phyloP scores from a whole-genome alignment of 2,888 invertebrate genomes.

The Polietes domitor region DNA sequence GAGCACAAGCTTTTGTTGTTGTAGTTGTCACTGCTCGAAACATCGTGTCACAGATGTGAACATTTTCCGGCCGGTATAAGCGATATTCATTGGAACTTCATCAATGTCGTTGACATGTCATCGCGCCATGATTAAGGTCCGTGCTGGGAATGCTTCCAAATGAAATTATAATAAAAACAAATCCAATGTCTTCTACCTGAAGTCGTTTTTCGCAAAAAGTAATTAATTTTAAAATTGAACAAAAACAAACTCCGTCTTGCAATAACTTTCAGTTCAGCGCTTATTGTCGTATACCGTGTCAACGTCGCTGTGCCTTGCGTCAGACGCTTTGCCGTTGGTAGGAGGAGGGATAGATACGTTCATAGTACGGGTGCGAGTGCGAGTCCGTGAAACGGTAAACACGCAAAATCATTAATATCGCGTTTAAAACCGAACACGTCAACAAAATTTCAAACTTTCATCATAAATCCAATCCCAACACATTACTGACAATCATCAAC shows the following conservation, averaged over 20 bases:
- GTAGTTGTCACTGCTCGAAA: not conserved
- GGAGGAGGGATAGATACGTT: not conserved
- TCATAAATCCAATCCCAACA: constrained; percentile 62
- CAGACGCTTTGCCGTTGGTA: not conserved
- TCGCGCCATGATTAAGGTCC: constrained; percentile 5
- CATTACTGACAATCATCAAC: constrained; percentile 51
- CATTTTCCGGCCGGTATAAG: not conserved
- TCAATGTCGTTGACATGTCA: constrained; percentile 13
- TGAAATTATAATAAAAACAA: constrained; percentile 9
- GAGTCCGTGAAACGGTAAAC: constrained; percentile 19
- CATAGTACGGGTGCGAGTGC: not conserved
- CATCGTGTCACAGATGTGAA: not conserved
- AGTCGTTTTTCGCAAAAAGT: constrained; percentile 26
- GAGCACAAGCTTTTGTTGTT: not conserved
- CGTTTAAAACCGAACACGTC: constrained; percentile 55
- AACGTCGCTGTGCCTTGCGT: not conserved
- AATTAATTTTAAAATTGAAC: constrained; percentile 53
- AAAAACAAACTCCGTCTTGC: constrained; percentile 42
- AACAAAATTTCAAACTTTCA: constrained; percentile 60
- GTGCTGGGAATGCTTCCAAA: not conserved
- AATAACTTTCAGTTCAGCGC: constrained; percentile 12
- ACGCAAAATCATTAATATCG: constrained; percentile 59
- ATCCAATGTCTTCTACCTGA: constrained; percentile 1
- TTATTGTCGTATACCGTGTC: not conserved
- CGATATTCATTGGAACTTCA: constrained; percentile 8